Base-by-base conservation (phyloP, 2,797 vertebrate species). In the Agapornis canus region DNA sequence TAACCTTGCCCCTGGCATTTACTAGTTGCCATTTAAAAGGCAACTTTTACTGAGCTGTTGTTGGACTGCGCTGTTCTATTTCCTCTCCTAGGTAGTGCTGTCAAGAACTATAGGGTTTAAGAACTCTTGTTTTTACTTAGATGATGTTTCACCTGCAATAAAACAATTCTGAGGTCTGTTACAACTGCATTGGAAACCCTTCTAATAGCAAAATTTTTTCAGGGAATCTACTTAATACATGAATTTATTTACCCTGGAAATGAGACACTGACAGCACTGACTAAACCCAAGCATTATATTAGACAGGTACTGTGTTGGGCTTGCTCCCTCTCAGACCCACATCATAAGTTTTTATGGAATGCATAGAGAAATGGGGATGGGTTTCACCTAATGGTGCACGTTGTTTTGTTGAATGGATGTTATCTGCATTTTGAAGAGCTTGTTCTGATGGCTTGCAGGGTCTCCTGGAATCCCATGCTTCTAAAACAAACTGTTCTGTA, bases 21-120 rank as follows among this genome's bases (percentile, higher is more conserved):
- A 81, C 85, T 84, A 91, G 85, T 57, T 93, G 75, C 70, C 45
- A n/a, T 84, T 95, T 89, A 8, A 90, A 91, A 88, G 45, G n/a
- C 79, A 71, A 35, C 63, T 86, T 91, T 70, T 87, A 37, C 43
- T 29, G 59, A 86, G 59, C 32, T 63, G 42, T 57, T 87, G 5
- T 83, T 82, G 47, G 54, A n/a, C 29, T 88, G 54, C 37, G 25
- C 29, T 79, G 63, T 63, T 43, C 1, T 89, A 54, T 57, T 90
- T 92, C 60, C 66, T 82, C 14, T 91, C 79, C 31, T 73, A 91
- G 93, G 47, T 47, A 48, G 19, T 60, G 31, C 40, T 88, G 70
- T 82, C 85, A 76, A 78, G 59, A 72, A 22, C 52, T 40, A 5
- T 54, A 26, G 29, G 31, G 22, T 69, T 68, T 63, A 83, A 83